Evolutionary conservation across 2,888 invertebrate genomes (phyloP), one percentile per base, ranked within the genome.

Genomic region (Eilema caniola): DNA sequence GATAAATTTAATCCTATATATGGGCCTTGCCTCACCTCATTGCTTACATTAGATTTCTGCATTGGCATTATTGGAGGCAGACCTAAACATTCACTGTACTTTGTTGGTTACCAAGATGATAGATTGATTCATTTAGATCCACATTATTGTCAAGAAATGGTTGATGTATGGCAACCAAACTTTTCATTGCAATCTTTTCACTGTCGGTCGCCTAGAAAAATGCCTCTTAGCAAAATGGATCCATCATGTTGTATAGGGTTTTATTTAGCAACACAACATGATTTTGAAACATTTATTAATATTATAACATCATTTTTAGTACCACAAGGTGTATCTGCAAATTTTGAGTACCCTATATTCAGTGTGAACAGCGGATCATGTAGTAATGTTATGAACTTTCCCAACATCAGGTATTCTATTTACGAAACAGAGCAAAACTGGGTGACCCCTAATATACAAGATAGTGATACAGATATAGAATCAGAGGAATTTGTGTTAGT

Each of bases 21-120:
- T 93, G 97, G 97, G 16, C 97, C 98, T 20, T 98, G 98, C 87
- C 94, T 99, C 37, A 98, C 98, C 73, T 96, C 97, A 47, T 91
- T 99, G 63, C 96, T 99, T 57, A 97, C 97, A 76, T 95, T 98
- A 75, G 97, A 98, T 81, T 96, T 97, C 84, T 99, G 98, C 85
- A 97, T 99, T 83, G 99, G 99, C 28, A 97, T 99, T 66, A 98
- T 99, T 86, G 99, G 99, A 11, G 99, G 99, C 20, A 96, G 98
- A 83, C 99, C 99, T 0, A 98, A 98, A 88, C 99, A 99, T 95
- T 98, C 99, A 23, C 94, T 99, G 53, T 99, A 98, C 92, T 99
- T 99, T 94, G 96, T 99, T 76, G 99, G 99, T 64, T 98, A 97
- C 90, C 99, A 99, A 96, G 98, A 98, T 89, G 98, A 99, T 88